Conservation (phyloP, 2,888 invertebrate species). For the Chrysodeixis includens region DNA sequence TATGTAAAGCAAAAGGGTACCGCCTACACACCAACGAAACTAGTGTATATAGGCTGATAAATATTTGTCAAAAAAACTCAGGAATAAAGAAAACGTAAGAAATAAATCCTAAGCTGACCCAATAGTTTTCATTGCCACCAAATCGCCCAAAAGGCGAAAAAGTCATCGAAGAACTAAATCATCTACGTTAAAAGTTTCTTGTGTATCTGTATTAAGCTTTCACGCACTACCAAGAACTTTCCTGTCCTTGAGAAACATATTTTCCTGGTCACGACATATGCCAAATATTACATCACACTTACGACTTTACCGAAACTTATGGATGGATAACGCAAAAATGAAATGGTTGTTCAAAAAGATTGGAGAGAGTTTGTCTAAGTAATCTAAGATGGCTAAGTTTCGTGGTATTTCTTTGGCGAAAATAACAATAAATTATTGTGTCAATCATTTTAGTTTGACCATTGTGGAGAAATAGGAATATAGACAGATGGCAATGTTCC, state of each 20-base stretch:
- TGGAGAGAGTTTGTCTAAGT: constrained; percentile 7
- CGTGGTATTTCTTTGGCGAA: neutral
- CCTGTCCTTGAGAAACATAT: constrained; percentile 42
- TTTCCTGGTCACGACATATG: constrained; percentile 57
- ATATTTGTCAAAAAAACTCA: neutral
- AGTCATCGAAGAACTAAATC: constrained; percentile 42
- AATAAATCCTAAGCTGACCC: neutral
- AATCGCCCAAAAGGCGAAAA: constrained; percentile 29
- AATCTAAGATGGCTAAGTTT: neutral
- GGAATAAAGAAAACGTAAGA: neutral
- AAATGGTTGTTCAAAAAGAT: constrained; percentile 19
- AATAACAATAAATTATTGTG: neutral
- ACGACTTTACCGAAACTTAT: constrained; percentile 39
- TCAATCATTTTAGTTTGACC: neutral
- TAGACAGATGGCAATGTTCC: no score
- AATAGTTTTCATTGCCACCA: neutral
- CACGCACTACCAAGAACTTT: constrained; percentile 33
- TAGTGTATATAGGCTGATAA: neutral
- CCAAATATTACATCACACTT: constrained; percentile 49
- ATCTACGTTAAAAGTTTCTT: constrained; percentile 42
- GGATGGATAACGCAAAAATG: constrained; percentile 25
- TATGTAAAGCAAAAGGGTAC: neutral
- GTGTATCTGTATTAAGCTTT: constrained; percentile 46
- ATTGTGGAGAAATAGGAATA: neutral
- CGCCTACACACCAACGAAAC: neutral